Evolutionary conservation across 1,140 invertebrate genomes (phyloP), one percentile per base, ranked within the genome.

Genomic region (Drosophila lowei): DNA sequence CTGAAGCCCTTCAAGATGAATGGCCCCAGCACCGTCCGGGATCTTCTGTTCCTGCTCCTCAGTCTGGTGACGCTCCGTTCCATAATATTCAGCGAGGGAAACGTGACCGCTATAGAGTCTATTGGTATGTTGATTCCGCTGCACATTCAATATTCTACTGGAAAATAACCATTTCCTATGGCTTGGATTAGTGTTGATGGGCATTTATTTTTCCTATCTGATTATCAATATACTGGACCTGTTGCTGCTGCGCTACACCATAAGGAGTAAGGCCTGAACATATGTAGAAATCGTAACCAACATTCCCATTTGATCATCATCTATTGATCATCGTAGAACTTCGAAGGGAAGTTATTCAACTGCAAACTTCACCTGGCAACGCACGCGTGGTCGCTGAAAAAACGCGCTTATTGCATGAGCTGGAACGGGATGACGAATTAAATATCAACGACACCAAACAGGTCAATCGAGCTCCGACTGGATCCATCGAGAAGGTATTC

Each of bases 1-100:
- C n/a, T 81, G 1, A 61, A 61, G 0, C 64, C 78, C 3, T 77
- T 81, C 5, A 61, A 49, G 15, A 74, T 81, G 16, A 68, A 73
- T 16, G 73, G 57, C 9, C 38, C 34, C 9, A 59, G 63, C 11
- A 57, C 53, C 0, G 2, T 81, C 0, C 28, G 79, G 0, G 78
- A 81, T 53, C 60, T 81, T 0, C 42, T 81, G 11, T 81, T 74
- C 6, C 28, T 81, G 7, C 7, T 74, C 9, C 44, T 81, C 0
- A 54, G 41, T 13, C 13, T 55, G 3, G 59, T 77, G 44, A 13
- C 62, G 3, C 16, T 81, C 2, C 6, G 53, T 3, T 65, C 18
- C 6, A 44, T 73, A 0, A 23, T 81, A 7, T 18, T 48, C 1
- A 44, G 21, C 8, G 73, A 25, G 0, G 46, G 41, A 0, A 46